Evolutionary conservation across 2,888 invertebrate genomes (phyloP).

Genomic region (Ethmia dodecea): DNA sequence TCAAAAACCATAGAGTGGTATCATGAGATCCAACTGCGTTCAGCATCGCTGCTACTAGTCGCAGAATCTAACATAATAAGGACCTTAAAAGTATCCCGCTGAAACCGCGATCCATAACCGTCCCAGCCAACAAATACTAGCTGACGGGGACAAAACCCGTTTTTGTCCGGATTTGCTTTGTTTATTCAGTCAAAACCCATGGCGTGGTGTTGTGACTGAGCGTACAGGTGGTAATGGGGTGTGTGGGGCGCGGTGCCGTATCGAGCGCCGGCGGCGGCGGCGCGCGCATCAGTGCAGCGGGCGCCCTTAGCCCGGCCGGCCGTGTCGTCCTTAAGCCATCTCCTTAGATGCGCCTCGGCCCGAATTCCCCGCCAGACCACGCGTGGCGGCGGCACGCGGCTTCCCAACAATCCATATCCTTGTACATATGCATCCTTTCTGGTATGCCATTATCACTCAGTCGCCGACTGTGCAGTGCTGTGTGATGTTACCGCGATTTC

Average conservation of each 20-base stretch:
- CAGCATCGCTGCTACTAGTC: no score
- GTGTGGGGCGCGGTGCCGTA: slow-evolving; percentile 52
- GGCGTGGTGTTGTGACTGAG: slow-evolving; percentile 66
- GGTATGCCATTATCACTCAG: slow-evolving; percentile 9
- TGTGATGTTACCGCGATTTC: slow-evolving; percentile 21
- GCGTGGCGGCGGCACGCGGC: slow-evolving; percentile 34
- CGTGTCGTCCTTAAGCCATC: slow-evolving; percentile 42
- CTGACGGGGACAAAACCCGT: background rate
- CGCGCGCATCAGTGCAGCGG: slow-evolving; percentile 57
- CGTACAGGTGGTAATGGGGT: slow-evolving; percentile 67
- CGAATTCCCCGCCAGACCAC: slow-evolving; percentile 38
- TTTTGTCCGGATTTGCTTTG: background rate
- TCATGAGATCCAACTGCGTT: no score
- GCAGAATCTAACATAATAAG: no score
- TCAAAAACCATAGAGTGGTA: no score
- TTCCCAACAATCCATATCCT: slow-evolving; percentile 17
- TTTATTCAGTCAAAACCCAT: slow-evolving; percentile 40
- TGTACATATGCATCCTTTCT: slow-evolving; percentile 6
- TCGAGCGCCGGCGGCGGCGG: slow-evolving; percentile 47
- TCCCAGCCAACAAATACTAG: no score
- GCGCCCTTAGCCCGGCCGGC: slow-evolving; percentile 44
- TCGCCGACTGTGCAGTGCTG: slow-evolving; percentile 40
- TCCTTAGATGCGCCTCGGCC: slow-evolving; percentile 31
- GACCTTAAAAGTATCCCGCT: no score
- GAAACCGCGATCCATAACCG: no score